phyloP scores from a whole-genome alignment of 1,140 invertebrate species.

The Ips nitidus region DNA sequence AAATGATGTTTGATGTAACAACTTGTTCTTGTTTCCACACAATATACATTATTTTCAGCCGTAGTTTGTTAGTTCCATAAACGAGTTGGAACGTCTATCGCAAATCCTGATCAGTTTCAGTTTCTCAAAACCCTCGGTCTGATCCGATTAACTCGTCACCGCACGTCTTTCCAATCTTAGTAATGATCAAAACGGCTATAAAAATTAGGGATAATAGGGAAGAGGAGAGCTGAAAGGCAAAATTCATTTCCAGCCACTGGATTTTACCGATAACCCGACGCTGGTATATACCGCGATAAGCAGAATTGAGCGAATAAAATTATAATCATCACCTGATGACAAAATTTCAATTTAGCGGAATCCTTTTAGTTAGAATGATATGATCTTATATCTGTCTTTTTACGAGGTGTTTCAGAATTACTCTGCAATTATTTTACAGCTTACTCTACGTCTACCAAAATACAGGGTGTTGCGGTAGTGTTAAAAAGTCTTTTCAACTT shows the following conservation, averaged over 20 bases:
- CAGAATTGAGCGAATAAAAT: conserved; percentile 32
- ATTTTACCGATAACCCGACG: conserved; percentile 30
- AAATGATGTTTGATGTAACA: too few relatives aligned
- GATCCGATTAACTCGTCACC: conserved; percentile 50
- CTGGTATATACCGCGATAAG: conserved; percentile 34
- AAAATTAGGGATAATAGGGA: conserved; percentile 52
- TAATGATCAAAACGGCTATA: conserved; percentile 54
- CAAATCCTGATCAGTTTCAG: conserved; percentile 52
- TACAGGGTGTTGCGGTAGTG: too few relatives aligned
- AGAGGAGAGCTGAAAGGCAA: conserved; percentile 37
- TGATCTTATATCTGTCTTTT: too few relatives aligned
- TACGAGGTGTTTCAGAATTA: too few relatives aligned
- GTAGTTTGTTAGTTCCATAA: too few relatives aligned
- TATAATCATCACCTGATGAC: conserved; percentile 37
- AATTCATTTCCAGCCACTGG: conserved; percentile 36
- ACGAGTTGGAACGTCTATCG: conserved; percentile 36
- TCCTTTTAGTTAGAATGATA: too few relatives aligned
- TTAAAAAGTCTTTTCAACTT: too few relatives aligned
- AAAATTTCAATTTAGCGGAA: conserved; percentile 23
- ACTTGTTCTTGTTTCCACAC: too few relatives aligned
- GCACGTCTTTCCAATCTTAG: conserved; percentile 49
- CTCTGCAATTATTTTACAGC: too few relatives aligned
- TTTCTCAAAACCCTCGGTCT: conserved; percentile 48
- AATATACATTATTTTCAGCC: too few relatives aligned
- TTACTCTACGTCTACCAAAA: too few relatives aligned